Percentiles rank a stretch among this genome's conserved stretches.
Conservation (phyloP, 2,113 vertebrate species). For the Myrmecophaga tridactyla region DNA sequence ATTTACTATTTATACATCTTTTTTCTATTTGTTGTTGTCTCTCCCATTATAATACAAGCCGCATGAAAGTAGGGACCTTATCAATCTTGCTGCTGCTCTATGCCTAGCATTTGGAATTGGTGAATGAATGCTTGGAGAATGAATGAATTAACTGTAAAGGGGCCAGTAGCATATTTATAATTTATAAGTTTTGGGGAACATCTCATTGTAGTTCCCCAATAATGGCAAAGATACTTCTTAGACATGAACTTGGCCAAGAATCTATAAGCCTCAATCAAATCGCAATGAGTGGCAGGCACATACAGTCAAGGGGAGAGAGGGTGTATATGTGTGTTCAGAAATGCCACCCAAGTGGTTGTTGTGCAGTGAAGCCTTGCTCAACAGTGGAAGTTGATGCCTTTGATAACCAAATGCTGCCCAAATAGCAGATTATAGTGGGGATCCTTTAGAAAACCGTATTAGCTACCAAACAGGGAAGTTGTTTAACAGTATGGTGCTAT, state of each 20-base stretch:
- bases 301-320: neutral
- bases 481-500: neutral
- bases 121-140: neutral
- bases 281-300: neutral
- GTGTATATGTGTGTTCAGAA: neutral
- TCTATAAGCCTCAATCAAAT: neutral
- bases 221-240: neutral
- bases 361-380: neutral
- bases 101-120: neutral
- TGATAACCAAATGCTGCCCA: neutral
- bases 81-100: neutral
- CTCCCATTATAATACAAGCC: neutral
- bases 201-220: neutral
- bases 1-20: neutral
- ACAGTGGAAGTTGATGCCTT: neutral
- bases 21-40: constrained; percentile 19
- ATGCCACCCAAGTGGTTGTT: neutral
- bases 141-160: neutral
- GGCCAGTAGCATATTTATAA: neutral
- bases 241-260: neutral
- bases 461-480: neutral
- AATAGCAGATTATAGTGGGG: neutral
- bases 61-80: neutral
- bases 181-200: neutral
- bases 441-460: neutral